Conservation (phyloP, 2,888 invertebrate species). For the Bursaphelenchus okinawaensis region DNA sequence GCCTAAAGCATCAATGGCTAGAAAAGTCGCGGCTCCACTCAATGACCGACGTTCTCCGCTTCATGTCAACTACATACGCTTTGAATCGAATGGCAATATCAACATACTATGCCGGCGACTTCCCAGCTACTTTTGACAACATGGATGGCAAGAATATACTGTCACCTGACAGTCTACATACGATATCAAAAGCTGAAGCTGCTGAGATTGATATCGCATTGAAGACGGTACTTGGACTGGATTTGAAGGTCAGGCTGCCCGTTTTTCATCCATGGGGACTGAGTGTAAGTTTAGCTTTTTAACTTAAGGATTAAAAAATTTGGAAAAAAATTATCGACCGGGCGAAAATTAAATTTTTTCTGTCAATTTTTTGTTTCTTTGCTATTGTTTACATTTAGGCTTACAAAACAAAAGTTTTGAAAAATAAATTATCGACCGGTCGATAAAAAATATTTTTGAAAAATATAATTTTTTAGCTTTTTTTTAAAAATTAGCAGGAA, state of each 20-base stretch:
- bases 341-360: no score
- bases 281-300: constrained; percentile 23
- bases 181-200: not conserved
- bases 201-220: not conserved
- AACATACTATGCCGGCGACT: constrained; percentile 1
- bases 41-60: not conserved
- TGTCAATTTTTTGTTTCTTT: no score
- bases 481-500: no score
- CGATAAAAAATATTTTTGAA: no score
- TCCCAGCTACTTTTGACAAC: not conserved
- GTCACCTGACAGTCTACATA: not conserved
- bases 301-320: no score
- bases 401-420: no score
- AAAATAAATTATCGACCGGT: no score
- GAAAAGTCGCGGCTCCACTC: not conserved
- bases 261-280: constrained; percentile 49
- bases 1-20: not conserved
- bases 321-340: no score
- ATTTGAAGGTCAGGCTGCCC: not conserved
- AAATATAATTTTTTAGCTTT: no score
- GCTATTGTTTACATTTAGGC: no score
- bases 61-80: not conserved
- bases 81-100: not conserved
- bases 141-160: not conserved
- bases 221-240: not conserved